Evolutionary conservation across 2,888 invertebrate species (phyloP), one percentile per base, ranked within the genome.

Genomic region (Aporophyla nigra): DNA sequence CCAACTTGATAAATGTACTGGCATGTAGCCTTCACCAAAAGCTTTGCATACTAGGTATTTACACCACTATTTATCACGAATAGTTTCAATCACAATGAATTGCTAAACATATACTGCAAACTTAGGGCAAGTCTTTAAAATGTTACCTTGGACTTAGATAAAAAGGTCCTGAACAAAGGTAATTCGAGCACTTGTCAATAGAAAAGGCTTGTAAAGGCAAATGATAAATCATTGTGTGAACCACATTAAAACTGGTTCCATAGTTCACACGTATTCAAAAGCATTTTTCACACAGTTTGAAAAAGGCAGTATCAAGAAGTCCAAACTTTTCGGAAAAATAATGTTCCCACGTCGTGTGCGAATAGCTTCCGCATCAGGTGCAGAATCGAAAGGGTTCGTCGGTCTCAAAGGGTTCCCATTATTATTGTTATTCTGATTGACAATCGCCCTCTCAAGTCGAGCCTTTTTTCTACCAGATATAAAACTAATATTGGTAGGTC

Each of bases 401-500:
- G 92, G 92, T 93, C 91, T 91, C 88, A 93, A 95, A 95, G 93
- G 94, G 94, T 92, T 93, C 94, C 94, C 93, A 94, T 93, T 94
- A 95, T 94, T 96, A 94, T 96, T 94, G 90, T 94, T 96, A 95
- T 92, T 95, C 92, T 92, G 94, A 95, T 94, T 94, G 94, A 95
- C 95, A 94, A 95, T 94, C 93, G 91, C 92, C 94, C 94, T 95
- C 94, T 94, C 93, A 90, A 95, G 94, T 94, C 94, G 93, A 92
- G 77, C 82, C 94, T 96, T 96, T 96, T 96, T 96, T 93, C 86
- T 93, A 87, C 86, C 93, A 93, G 92, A 94, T 95, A 96, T 96
- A 96, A 96, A 96, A 96, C 96, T 96, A 96, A 96, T 96, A 96
- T 96, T 96, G 95, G 95, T 95, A 93, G 93, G 95, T 94, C 96